Conservation (phyloP, 2,113 vertebrate species). For the Brienomyrus brachyistius region DNA sequence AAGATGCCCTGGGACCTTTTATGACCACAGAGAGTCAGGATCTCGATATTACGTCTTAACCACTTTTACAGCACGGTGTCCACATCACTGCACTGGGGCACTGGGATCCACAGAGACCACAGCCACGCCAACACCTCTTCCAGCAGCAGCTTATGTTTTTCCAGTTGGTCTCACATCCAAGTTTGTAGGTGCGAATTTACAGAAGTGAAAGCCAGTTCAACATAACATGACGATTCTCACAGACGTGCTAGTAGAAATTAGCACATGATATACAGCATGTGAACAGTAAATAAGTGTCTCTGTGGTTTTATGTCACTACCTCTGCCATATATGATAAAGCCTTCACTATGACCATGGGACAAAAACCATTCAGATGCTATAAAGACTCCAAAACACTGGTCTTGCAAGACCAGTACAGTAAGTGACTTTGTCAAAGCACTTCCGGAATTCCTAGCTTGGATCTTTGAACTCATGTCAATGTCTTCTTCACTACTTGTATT, state of each 20-base stretch:
- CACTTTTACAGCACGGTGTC: neutral
- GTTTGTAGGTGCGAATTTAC: neutral
- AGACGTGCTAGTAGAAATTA: neutral
- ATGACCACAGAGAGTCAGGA: neutral
- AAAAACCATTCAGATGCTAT: too few species aligned
- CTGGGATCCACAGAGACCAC: neutral
- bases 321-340: neutral
- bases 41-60: neutral
- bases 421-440: too few species aligned
- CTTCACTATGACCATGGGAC: neutral
- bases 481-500: too few species aligned
- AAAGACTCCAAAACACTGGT: too few species aligned
- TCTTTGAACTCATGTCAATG: too few species aligned
- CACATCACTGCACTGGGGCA: neutral
- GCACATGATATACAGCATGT: neutral
- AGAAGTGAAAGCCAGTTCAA: neutral
- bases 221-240: neutral
- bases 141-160: neutral
- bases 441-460: too few species aligned
- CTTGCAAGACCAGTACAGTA: too few species aligned
- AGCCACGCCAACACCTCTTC: neutral
- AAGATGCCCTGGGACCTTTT: neutral
- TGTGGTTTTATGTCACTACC: neutral
- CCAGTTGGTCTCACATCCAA: neutral
- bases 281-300: neutral